A percentile compares a stretch with the other conserved stretches of the same genome.
Evolutionary conservation across 1,140 invertebrate genomes (phyloP).

Genomic region (Penaeus chinensis): DNA sequence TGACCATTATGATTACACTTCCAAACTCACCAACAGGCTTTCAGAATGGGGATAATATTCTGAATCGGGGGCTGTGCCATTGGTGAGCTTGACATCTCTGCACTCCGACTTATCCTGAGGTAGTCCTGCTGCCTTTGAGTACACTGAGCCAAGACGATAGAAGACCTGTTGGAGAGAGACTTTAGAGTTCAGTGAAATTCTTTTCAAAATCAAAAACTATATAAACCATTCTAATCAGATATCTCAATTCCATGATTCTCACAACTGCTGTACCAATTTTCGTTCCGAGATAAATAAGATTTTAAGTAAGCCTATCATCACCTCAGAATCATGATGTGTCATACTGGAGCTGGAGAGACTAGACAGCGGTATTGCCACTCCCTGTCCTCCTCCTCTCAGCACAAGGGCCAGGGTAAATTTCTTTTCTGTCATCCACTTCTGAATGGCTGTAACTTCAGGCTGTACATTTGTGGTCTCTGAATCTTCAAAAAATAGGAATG

Average conservation of each 20-base stretch:
- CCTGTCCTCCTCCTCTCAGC: slow-evolving; percentile 39
- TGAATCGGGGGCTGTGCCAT: slow-evolving; percentile 27
- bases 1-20: no score
- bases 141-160: slow-evolving; percentile 22
- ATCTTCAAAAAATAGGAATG: background rate
- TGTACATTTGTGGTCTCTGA: background rate
- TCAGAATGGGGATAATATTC: slow-evolving; percentile 32
- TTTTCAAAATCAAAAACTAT: background rate
- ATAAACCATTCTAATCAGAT: background rate
- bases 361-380: slow-evolving; percentile 39
- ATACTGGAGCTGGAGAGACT: background rate
- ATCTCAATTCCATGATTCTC: background rate
- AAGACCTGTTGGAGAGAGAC: slow-evolving; percentile 11
- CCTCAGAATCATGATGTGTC: slow-evolving; percentile 21
- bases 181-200: background rate
- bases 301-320: background rate
- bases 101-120: slow-evolving; percentile 30
- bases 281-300: background rate
- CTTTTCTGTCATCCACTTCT: slow-evolving; percentile 35
- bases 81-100: slow-evolving; percentile 27
- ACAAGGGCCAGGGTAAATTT: slow-evolving; percentile 38
- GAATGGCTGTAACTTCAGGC: slow-evolving; percentile 38
- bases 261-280: no score
- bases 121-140: slow-evolving; percentile 13
- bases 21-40: slow-evolving; percentile 37